These are phyloP conservation scores for Julus scanicus DNA, from an alignment of 2,888 invertebrate genomes.

Conservation along the genomic window DNA sequence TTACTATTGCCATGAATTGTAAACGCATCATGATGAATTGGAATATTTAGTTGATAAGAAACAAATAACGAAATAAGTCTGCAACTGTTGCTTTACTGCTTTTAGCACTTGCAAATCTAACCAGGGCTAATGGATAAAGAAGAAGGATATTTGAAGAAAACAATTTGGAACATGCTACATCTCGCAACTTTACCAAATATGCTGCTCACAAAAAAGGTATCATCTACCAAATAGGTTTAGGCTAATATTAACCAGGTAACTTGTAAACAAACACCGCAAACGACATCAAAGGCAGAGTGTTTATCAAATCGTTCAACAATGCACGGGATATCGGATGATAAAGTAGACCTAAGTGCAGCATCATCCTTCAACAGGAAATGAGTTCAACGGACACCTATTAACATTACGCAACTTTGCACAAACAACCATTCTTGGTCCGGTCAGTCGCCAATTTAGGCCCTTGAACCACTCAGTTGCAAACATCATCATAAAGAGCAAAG, in stretches of 20 bases:
- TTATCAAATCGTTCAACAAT: conserved; percentile 12
- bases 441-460: neutral
- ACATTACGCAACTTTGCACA: neutral
- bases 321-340: neutral
- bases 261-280: conserved; percentile 13
- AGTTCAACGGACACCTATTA: conserved; percentile 11
- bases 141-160: too few relatives aligned
- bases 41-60: too few relatives aligned
- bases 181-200: neutral
- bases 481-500: neutral
- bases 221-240: neutral
- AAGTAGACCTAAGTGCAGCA: conserved; percentile 8
- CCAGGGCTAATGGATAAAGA: neutral
- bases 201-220: neutral
- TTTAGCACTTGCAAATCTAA: neutral
- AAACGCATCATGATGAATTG: too few relatives aligned
- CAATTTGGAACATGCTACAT: neutral
- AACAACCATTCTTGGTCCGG: neutral
- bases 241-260: conserved; percentile 17
- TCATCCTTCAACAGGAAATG: neutral
- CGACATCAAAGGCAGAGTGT: neutral
- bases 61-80: too few relatives aligned
- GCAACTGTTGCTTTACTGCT: too few relatives aligned
- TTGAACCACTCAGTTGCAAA: neutral
- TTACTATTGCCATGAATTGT: too few relatives aligned